Percentiles rank a stretch among this genome's conserved stretches.
Conservation (phyloP, 2,113 vertebrate species). For the Tor tambroides region DNA sequence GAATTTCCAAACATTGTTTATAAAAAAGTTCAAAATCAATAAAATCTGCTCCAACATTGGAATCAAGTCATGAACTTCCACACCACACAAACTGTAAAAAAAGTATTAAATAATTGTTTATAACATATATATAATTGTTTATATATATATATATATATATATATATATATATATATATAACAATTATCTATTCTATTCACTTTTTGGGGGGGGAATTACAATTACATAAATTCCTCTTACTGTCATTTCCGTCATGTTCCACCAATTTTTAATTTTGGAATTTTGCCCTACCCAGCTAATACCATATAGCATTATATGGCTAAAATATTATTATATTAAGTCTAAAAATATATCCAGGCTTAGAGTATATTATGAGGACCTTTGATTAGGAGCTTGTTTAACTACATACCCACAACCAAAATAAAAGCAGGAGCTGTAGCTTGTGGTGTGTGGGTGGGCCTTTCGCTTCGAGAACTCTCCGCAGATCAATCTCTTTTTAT, state of each 20-base stretch:
- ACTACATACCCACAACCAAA: slow-evolving; percentile 5
- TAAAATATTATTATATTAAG: background rate
- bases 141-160: too few relatives aligned
- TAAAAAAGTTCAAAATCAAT: too few relatives aligned
- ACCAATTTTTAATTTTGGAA: background rate
- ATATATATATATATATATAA: too few relatives aligned
- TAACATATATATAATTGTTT: too few relatives aligned
- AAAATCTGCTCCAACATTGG: background rate
- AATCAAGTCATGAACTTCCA: background rate
- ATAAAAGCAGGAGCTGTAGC: slow-evolving; percentile 31
- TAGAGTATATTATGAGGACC: background rate
- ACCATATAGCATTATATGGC: background rate
- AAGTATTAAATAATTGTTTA: too few relatives aligned
- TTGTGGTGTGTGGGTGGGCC: slow-evolving; percentile 31
- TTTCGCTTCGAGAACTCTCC: slow-evolving; percentile 17
- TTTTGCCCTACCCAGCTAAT: background rate
- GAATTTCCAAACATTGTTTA: background rate
- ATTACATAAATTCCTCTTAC: too few relatives aligned
- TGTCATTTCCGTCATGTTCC: too few relatives aligned
- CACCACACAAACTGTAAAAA: background rate
- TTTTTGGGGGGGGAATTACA: too few relatives aligned
- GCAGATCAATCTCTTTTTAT: slow-evolving; percentile 42
- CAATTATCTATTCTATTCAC: too few relatives aligned
- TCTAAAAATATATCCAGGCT: background rate
- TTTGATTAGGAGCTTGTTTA: background rate